Percentiles rank a stretch among this genome's conserved stretches.
These are phyloP conservation scores for Sandelia bainsii DNA, from an alignment of 2,797 vertebrate genomes.

Conservation along the genomic window DNA sequence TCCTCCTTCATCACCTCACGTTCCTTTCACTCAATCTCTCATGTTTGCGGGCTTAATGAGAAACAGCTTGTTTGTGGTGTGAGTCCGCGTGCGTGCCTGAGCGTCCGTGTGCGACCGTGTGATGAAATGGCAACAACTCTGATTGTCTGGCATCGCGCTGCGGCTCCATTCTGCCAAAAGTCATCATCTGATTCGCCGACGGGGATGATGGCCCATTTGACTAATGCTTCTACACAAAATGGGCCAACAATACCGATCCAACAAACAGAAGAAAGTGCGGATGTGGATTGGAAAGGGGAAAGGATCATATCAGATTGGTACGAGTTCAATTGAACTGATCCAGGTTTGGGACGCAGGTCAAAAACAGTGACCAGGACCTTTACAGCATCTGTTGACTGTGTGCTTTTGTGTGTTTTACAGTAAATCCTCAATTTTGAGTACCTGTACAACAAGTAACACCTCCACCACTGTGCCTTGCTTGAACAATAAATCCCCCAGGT, in stretches of 20 bases:
- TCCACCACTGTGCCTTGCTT: constrained; percentile 30
- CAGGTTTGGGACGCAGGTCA: constrained; percentile 25
- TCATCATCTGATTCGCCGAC: constrained; percentile 73
- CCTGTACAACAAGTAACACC: constrained; percentile 38
- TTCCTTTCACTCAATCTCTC: constrained; percentile 46
- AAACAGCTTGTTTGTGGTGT: constrained; percentile 74
- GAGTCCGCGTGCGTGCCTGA: constrained; percentile 33
- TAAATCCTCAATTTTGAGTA: constrained; percentile 8
- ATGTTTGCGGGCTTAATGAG: constrained; percentile 68
- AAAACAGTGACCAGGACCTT: constrained; percentile 10
- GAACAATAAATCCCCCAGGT: constrained; percentile 51
- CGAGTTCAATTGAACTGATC: constrained; percentile 26
- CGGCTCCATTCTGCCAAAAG: constrained; percentile 73
- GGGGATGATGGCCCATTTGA: constrained; percentile 75
- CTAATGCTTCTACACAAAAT: constrained; percentile 64
- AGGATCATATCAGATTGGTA: constrained; percentile 40
- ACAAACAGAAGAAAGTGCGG: constrained; percentile 33
- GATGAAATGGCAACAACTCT: constrained; percentile 69
- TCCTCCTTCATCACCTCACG: constrained; percentile 34
- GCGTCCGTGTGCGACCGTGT: constrained; percentile 36
- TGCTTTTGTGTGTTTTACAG: constrained; percentile 33
- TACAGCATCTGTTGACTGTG: not conserved
- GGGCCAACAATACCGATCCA: constrained; percentile 52
- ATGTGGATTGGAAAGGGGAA: not conserved
- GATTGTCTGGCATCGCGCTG: constrained; percentile 72